Conservation (phyloP, 2,888 invertebrate species). For the Agrochola lota region DNA sequence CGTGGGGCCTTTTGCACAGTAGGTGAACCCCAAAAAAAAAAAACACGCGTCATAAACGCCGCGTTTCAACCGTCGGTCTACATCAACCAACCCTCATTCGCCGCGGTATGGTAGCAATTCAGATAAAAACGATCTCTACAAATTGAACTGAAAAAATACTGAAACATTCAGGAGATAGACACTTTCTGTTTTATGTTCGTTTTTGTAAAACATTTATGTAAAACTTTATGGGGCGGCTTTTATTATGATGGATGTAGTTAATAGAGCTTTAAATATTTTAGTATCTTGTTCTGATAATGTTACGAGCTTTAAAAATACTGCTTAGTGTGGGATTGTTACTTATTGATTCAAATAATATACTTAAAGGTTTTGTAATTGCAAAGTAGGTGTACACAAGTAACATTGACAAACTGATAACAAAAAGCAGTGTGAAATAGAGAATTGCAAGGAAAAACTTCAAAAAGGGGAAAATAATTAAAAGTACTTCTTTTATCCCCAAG, state of each 20-base stretch:
- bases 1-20: no score
- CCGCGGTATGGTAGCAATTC: constrained; percentile 88
- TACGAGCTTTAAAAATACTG: constrained; percentile 39
- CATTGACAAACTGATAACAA: not conserved
- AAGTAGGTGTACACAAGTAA: not conserved
- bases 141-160: constrained; percentile 85
- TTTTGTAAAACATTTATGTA: constrained; percentile 62
- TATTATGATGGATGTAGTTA: constrained; percentile 66
- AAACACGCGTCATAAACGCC: constrained; percentile 21
- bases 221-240: constrained; percentile 63
- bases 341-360: constrained; percentile 5
- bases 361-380: not conserved
- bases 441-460: no score
- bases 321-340: constrained; percentile 34
- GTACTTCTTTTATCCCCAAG: no score
- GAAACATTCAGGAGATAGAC: constrained; percentile 62
- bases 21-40: not conserved
- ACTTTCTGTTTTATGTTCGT: constrained; percentile 66
- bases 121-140: constrained; percentile 87
- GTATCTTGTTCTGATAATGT: constrained; percentile 49
- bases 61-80: constrained; percentile 69
- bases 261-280: constrained; percentile 51
- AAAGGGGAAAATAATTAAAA: not conserved
- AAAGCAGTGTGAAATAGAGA: not conserved
- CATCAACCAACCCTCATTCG: constrained; percentile 71